Conservation (phyloP, 2,888 invertebrate species). For the Psococerastis gibbosa region DNA sequence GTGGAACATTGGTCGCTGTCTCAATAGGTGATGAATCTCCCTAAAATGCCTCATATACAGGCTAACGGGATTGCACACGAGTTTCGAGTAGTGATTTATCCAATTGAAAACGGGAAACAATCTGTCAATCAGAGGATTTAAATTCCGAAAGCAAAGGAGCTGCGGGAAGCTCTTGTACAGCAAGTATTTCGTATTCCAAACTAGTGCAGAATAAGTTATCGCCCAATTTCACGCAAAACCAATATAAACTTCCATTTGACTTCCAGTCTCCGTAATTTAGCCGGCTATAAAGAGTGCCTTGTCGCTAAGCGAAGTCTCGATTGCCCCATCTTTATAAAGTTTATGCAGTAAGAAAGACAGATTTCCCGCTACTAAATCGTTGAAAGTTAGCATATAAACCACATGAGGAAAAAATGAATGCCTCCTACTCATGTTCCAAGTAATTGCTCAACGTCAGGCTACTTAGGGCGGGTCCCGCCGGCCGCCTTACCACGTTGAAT, state of each 20-base stretch:
- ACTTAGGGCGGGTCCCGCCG: too few relatives aligned
- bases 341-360: not conserved
- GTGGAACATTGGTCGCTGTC: too few relatives aligned
- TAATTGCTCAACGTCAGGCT: too few relatives aligned
- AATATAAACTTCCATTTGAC: constrained; percentile 9
- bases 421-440: too few relatives aligned
- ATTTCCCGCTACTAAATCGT: not conserved
- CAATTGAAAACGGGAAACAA: too few relatives aligned
- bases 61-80: too few relatives aligned
- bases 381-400: not conserved
- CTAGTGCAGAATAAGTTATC: constrained; percentile 3
- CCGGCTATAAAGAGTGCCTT: not conserved
- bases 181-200: not conserved
- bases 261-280: constrained; percentile 4
- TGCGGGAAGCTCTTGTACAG: not conserved
- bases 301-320: not conserved
- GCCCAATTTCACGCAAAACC: constrained; percentile 10
- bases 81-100: too few relatives aligned
- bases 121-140: too few relatives aligned
- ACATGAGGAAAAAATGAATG: too few relatives aligned
- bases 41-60: too few relatives aligned
- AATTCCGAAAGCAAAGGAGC: not conserved
- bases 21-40: too few relatives aligned
- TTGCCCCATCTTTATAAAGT: not conserved
- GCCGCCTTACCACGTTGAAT: too few relatives aligned